phyloP scores from a whole-genome alignment of 2,113 vertebrate genomes.

The Gobio gobio region DNA sequence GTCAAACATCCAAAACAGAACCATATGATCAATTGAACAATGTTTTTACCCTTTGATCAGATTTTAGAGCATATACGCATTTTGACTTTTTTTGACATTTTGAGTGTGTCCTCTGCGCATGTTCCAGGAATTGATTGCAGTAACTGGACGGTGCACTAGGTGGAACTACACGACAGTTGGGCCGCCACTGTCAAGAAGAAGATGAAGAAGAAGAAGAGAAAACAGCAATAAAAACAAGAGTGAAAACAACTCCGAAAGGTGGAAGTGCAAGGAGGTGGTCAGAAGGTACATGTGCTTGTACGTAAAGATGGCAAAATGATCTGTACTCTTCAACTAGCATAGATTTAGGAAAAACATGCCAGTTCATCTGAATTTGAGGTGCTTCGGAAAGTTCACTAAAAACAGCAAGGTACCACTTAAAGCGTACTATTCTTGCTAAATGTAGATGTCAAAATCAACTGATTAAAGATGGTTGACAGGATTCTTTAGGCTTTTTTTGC shows the following conservation, averaged over 20 bases:
- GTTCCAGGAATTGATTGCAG: not conserved
- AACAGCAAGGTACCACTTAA: not conserved
- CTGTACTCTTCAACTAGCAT: no score
- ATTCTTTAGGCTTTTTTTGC: not conserved
- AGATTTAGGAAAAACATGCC: not conserved
- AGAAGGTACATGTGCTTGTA: no score
- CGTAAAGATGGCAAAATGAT: no score
- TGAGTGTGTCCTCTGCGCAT: not conserved
- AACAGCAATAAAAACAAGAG: not conserved
- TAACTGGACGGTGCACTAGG: not conserved
- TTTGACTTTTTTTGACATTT: no score
- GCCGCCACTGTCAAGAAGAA: not conserved
- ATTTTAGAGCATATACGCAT: not conserved
- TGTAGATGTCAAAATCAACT: not conserved
- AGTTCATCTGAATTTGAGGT: not conserved
- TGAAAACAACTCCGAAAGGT: not conserved
- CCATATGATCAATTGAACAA: not conserved
- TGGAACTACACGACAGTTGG: not conserved
- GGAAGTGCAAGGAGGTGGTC: no score
- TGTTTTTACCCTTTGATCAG: no score
- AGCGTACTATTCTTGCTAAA: not conserved
- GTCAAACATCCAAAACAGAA: slow-evolving; percentile 40
- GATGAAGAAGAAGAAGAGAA: not conserved
- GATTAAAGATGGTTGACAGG: not conserved
- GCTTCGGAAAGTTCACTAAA: not conserved